Evolutionary conservation across 2,113 vertebrate genomes (phyloP).

Genomic region (Rattus rattus): DNA sequence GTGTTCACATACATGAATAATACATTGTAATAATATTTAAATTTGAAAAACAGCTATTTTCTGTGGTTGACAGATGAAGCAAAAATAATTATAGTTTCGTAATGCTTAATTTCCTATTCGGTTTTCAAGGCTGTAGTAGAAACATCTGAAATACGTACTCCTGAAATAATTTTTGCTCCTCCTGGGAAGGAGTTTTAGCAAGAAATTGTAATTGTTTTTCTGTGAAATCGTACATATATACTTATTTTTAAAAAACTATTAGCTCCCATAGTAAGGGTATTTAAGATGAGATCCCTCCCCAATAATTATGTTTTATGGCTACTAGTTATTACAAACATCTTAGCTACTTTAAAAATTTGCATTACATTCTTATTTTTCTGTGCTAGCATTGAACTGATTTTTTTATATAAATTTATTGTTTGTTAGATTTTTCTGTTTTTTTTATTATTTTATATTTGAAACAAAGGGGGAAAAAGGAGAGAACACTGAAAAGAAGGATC

Average conservation of each 20-base stretch:
- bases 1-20: no score
- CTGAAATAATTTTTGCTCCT: background rate
- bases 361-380: background rate
- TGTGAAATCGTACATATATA: background rate
- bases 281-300: background rate
- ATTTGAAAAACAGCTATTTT: constrained; percentile 19
- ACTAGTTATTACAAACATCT: constrained; percentile 13
- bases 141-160: background rate
- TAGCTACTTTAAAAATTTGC: background rate
- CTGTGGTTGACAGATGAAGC: background rate
- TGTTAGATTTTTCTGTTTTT: background rate
- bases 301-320: background rate
- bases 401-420: background rate
- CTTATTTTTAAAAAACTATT: constrained; percentile 28
- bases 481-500: background rate
- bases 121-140: background rate
- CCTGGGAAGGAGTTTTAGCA: background rate
- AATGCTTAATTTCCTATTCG: constrained; percentile 21
- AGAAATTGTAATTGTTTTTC: background rate
- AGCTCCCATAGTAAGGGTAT: background rate
- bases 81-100: constrained; percentile 3
- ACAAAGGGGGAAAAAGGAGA: background rate
- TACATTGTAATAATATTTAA: background rate
- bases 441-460: background rate
- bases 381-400: background rate